Conservation (phyloP, 2,797 vertebrate genomes). For the Champsocephalus gunnari region DNA sequence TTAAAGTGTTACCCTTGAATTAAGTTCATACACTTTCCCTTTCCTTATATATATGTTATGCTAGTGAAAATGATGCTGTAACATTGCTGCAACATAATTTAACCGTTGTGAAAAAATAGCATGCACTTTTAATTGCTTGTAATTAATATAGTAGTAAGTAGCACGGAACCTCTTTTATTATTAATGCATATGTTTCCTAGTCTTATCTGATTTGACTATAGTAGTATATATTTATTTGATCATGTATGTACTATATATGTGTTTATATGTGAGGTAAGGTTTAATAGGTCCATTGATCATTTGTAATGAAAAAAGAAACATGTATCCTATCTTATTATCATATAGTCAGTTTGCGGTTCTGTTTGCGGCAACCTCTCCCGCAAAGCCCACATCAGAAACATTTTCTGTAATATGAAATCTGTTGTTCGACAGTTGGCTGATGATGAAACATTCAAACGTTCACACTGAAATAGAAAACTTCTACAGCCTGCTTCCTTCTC, state of each 20-base stretch:
- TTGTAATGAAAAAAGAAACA: too few relatives aligned
- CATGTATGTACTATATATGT: not conserved
- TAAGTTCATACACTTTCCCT: not conserved
- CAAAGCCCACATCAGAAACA: not conserved
- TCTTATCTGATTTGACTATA: not conserved
- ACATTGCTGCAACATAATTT: not conserved
- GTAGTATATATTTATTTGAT: not conserved
- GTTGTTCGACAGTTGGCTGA: not conserved
- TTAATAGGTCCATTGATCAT: not conserved
- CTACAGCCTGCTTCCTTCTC: constrained; percentile 5
- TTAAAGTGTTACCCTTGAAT: too few relatives aligned
- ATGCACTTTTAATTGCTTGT: not conserved
- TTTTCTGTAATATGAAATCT: constrained; percentile 12
- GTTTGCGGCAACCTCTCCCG: not conserved
- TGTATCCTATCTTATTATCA: not conserved
- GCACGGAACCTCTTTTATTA: not conserved
- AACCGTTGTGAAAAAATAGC: not conserved
- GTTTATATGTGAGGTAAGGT: not conserved
- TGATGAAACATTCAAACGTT: constrained; percentile 8
- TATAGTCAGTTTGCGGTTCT: not conserved
- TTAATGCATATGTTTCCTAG: not conserved
- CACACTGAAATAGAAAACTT: not conserved
- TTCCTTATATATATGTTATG: not conserved
- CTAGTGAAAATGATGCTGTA: not conserved
- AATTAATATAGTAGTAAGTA: not conserved